Conservation (phyloP, 1,140 invertebrate species). For the Cotesia vestalis region DNA sequence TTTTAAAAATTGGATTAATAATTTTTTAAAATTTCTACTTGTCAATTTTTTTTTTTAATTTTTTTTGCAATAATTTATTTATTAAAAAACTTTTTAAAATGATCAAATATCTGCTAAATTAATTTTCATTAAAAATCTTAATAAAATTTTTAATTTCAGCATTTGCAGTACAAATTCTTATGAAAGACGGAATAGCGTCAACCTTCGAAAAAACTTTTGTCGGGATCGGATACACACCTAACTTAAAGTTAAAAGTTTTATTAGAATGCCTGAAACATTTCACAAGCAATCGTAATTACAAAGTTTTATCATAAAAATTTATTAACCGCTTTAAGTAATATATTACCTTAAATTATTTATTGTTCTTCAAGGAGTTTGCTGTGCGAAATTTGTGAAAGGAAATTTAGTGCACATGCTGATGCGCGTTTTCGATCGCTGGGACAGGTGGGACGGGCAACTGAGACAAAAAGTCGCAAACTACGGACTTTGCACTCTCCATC, state of each 20-base stretch:
- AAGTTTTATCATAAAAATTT: not conserved
- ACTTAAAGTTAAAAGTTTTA: constrained; percentile 70
- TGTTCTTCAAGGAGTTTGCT: constrained; percentile 68
- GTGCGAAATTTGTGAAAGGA: constrained; percentile 71
- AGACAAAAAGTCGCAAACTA: constrained; percentile 71
- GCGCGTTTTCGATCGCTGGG: constrained; percentile 73
- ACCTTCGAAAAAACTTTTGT: constrained; percentile 73
- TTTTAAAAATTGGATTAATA: too few relatives aligned
- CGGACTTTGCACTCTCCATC: constrained; percentile 70
- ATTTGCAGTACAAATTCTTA: constrained; percentile 69
- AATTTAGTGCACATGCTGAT: constrained; percentile 69
- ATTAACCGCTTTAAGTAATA: not conserved
- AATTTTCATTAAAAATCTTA: not conserved
- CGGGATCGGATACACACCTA: constrained; percentile 71
- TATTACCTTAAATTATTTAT: constrained; percentile 26
- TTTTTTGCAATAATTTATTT: too few relatives aligned
- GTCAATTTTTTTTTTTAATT: too few relatives aligned
- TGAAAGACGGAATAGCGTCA: constrained; percentile 71
- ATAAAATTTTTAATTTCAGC: constrained; percentile 63
- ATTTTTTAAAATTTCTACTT: too few relatives aligned
- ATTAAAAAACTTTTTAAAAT: not conserved
- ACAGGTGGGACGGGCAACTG: constrained; percentile 72
- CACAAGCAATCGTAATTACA: constrained; percentile 70
- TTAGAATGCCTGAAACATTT: constrained; percentile 74
- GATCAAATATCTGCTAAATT: not conserved